Base-by-base conservation (phyloP, 1,140 invertebrate genomes). In the Drosophila busckii region DNA sequence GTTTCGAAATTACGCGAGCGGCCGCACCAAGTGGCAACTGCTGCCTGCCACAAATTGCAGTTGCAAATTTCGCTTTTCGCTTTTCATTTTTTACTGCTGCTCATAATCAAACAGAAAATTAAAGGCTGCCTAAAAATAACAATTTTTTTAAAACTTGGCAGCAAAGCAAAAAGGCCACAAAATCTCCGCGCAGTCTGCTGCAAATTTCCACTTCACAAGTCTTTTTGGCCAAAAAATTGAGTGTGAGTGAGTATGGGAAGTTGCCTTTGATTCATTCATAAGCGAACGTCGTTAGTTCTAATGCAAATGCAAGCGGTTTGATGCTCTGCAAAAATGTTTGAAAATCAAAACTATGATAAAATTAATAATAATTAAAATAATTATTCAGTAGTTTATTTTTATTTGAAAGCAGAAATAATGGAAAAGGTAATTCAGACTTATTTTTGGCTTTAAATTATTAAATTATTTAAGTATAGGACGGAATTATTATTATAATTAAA, bases 161-260 rank as follows among this genome's bases (percentile, higher is more conserved):
- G 15, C 29, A 32, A 10, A 22, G 16, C 16, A 17, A 9, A 19
- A 31, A 48, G 13, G 34, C 19, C 6, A 20, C 17, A 23, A 31
- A 37, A 64, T 59, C 53, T 23, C 49, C 63, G 61, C 29, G 42
- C 52, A 46, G 71, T 78, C 71, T 78, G 67, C 67, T 59, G 32
- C 46, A 70, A 61, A 78, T 68, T 73, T 78, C 75, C 68, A 78
- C 73, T 82, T 78, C 58, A 82, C 35, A 48, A 41, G 35, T 8
- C 19, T 48, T 40, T 25, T n/a, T 9, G 15, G 16, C 5, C 3
- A 4, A 4, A 4, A 31, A n/a, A 28, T 28, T 54, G 48, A 44
- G 53, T 66, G 32, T 42, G 52, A 48, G 45, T 45, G 13, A 19
- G 23, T 23, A 23, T 53, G 29, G 25, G 22, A n/a, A 19, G 46